Conservation (phyloP, 2,797 vertebrate species). For the Zalophus californianus region DNA sequence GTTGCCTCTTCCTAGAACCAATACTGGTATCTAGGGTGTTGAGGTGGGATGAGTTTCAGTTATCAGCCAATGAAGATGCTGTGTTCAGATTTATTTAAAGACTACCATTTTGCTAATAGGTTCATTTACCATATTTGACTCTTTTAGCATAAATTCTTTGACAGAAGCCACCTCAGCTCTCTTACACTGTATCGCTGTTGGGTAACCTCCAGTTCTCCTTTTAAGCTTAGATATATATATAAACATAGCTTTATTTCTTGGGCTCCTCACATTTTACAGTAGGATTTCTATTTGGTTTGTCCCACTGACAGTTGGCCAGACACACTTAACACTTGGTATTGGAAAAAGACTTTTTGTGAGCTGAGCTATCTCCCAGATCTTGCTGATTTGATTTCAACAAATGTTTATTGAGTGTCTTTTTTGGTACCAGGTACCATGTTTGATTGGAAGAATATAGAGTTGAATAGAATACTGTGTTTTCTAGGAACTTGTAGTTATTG, state of each 20-base stretch:
- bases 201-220: constrained; percentile 27
- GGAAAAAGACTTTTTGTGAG: not conserved
- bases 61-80: not conserved
- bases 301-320: not conserved
- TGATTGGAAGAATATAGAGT: not conserved
- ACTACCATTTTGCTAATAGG: not conserved
- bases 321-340: not conserved
- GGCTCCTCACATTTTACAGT: not conserved
- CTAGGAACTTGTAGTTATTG: not conserved
- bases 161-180: not conserved
- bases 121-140: not conserved
- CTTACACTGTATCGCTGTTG: not conserved
- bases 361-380: not conserved
- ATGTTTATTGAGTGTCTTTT: not conserved
- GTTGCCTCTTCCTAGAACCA: not conserved
- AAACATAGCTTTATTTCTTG: not conserved
- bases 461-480: not conserved
- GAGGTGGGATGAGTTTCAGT: not conserved
- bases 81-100: not conserved
- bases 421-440: not conserved
- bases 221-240: not conserved
- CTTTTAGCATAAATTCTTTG: constrained; percentile 20
- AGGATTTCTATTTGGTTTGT: not conserved
- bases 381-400: constrained; percentile 18
- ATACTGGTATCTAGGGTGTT: not conserved